Base-by-base conservation (phyloP, 2,888 invertebrate species). In the Philereme transversata region DNA sequence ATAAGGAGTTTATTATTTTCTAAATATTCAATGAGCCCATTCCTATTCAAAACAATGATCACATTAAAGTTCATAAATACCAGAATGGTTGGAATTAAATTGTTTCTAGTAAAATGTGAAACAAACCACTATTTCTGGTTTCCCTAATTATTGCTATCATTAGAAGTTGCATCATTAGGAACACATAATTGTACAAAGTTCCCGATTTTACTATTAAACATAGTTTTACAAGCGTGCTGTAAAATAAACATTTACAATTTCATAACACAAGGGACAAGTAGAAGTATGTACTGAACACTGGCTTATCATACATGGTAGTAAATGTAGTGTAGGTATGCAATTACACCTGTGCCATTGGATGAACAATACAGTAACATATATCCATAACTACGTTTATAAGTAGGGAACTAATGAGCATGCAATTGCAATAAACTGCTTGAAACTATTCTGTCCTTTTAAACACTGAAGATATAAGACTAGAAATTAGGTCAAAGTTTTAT, bases 301-400 rank as follows among this genome's bases (percentile, higher is more conserved):
- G 47, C 51, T 58, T 59, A 52, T 62, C 51, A 62, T 57, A 53
- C 48, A 51, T 41, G 51, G 51, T 44, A 57, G 48, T 57, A 60
- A 62, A 52, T 49, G 53, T 54, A 64, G 51, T 62, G 53, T 54
- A 64, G 51, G 50, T 50, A 44, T 47, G 52, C 51, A 67, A 60
- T 60, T 62, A 65, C 60, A 65, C 62, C 61, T 65, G 64, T 59
- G 53, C 57, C 47, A 59, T 60, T 64, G 58, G 33, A 57, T 36
- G 50, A 57, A 60, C 57, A 64, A 49, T 56, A 50, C 57, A 57
- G 51, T 51, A 52, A 51, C 56, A 57, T 46, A 48, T 45, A 50
- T 38, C 33, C n/a, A 55, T 60, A 46, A n/a, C 34, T 62, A 40
- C 33, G 9, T 43, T 43, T 44, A 41, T 50, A 40, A 49, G 53